Conservation (phyloP, 2,113 vertebrate species). For the Gorsachius goisagi region DNA sequence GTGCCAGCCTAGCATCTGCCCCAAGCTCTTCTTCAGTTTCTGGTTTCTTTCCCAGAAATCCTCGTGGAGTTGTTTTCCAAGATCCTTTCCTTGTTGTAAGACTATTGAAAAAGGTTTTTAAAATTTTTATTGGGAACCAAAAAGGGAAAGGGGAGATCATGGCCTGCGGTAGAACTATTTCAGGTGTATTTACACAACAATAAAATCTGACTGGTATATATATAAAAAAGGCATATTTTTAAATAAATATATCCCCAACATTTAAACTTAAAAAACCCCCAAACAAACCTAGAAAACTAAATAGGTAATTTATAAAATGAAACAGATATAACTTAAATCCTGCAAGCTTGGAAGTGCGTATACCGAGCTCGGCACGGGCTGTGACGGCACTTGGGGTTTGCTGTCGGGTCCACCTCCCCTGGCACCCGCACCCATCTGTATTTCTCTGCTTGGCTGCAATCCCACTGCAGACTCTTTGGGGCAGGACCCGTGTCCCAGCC, state of each 20-base stretch:
- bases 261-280: not conserved
- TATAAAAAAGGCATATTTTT: not conserved
- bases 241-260: not conserved
- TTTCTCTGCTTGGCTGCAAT: fast-evolving
- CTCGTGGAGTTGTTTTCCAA: not conserved
- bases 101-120: not conserved
- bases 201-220: not conserved
- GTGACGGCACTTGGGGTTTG: not conserved
- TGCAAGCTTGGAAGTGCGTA: fast-evolving
- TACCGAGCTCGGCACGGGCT: fast-evolving
- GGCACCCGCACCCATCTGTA: fast-evolving
- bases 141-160: not conserved
- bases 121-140: not conserved
- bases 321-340: not conserved
- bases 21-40: not conserved
- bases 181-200: not conserved
- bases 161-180: not conserved
- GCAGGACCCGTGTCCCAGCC: fast-evolving
- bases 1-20: not conserved
- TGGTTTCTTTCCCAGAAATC: not conserved
- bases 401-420: fast-evolving
- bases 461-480: not conserved
- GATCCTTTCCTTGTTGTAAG: not conserved
- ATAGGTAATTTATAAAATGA: not conserved
- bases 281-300: not conserved